Evolutionary conservation across 2,797 vertebrate species (phyloP).

Genomic region (Syndactyla subalaris): DNA sequence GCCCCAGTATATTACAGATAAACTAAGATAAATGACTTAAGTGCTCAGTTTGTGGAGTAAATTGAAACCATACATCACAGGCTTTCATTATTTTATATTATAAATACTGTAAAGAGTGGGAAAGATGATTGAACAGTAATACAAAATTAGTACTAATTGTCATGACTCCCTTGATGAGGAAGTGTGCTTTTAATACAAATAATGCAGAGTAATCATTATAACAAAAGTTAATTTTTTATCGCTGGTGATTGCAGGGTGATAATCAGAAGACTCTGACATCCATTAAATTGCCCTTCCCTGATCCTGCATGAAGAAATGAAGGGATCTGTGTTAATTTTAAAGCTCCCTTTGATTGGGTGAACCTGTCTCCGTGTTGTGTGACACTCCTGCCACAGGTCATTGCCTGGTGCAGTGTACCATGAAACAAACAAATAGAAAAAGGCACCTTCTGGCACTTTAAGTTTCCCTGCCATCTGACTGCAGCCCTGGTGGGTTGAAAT

Average conservation of each 20-base stretch:
- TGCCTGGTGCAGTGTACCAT: constrained; percentile 93
- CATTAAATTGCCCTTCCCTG: constrained; percentile 84
- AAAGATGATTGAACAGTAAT: constrained; percentile 77
- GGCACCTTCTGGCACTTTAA: constrained; percentile 95
- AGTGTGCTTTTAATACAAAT: constrained; percentile 55
- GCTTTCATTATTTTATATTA: constrained; percentile 79
- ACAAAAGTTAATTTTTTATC: constrained; percentile 70
- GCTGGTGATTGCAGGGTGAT: constrained; percentile 61
- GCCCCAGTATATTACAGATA: constrained; percentile 78
- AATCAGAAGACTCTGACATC: constrained; percentile 75
- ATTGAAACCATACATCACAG: constrained; percentile 82
- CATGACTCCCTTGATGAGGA: constrained; percentile 46
- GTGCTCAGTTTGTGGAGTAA: constrained; percentile 80
- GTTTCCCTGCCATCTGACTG: constrained; percentile 86
- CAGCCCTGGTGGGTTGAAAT: constrained; percentile 80
- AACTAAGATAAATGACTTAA: constrained; percentile 85
- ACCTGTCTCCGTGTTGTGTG: constrained; percentile 84
- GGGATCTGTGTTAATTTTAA: constrained; percentile 95
- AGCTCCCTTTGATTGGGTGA: constrained; percentile 94
- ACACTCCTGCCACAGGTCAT: constrained; percentile 94
- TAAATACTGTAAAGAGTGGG: constrained; percentile 70
- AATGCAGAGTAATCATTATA: constrained; percentile 23
- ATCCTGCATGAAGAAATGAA: constrained; percentile 84
- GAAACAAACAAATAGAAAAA: constrained; percentile 99
- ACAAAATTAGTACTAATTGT: constrained; percentile 72